Conservation (phyloP, 2,888 invertebrate genomes). For the Didymodactylos carnosus region DNA sequence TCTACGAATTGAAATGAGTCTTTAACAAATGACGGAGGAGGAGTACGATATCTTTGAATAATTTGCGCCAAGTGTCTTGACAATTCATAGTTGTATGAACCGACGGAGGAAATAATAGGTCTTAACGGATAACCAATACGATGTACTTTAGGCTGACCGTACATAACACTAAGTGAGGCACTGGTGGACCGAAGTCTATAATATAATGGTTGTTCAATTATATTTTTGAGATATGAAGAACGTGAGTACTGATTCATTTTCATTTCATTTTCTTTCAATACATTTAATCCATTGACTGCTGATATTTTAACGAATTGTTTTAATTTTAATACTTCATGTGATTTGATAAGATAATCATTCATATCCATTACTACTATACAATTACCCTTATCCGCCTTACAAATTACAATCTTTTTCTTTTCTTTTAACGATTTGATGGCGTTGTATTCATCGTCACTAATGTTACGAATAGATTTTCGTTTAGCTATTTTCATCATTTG, state of each 20-base stretch:
- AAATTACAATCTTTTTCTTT: neutral
- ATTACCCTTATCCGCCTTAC: neutral
- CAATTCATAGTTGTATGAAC: no score
- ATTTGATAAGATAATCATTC: neutral
- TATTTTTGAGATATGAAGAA: neutral
- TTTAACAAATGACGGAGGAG: no score
- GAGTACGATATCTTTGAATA: no score
- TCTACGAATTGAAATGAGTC: neutral
- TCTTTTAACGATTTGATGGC: neutral
- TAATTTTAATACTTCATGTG: neutral
- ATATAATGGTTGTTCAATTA: neutral
- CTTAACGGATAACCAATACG: no score
- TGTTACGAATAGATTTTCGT: neutral
- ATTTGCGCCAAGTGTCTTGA: no score
- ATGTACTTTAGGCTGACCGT: no score
- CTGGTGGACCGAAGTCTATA: no score
- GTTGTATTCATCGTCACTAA: neutral
- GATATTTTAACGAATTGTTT: no score
- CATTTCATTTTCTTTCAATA: neutral
- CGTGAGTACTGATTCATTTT: neutral
- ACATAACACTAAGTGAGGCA: no score
- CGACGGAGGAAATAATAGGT: no score
- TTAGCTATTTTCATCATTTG: neutral
- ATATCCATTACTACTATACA: no score
- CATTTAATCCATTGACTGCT: no score